Evolutionary conservation across 1,140 invertebrate species (phyloP).

Genomic region (Amyelois transitella): DNA sequence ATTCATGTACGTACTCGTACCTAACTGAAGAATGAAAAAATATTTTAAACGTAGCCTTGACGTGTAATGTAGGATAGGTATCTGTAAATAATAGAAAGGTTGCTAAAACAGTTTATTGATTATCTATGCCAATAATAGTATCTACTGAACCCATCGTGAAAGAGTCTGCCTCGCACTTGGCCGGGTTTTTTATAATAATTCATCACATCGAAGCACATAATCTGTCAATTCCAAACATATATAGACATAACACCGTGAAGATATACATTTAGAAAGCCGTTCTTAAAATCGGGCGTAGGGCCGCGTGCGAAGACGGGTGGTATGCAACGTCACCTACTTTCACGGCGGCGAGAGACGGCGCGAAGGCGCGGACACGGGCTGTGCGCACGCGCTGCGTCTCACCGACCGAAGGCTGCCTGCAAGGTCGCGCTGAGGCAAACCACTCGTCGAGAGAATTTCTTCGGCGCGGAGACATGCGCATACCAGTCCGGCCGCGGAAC

Average conservation of each 20-base stretch:
- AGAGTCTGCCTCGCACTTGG: no score
- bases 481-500: slow-evolving; percentile 66
- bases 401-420: slow-evolving; percentile 21
- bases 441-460: slow-evolving; percentile 65
- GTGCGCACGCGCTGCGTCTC: slow-evolving; percentile 9
- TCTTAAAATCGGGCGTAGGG: slow-evolving; percentile 38
- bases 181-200: no score
- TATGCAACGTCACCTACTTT: slow-evolving; percentile 60
- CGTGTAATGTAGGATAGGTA: no score
- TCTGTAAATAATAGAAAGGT: no score
- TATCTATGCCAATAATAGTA: no score
- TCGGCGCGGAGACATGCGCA: slow-evolving; percentile 58
- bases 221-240: neutral
- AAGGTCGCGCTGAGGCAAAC: slow-evolving; percentile 72
- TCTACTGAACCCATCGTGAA: no score
- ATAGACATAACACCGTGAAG: slow-evolving; percentile 13
- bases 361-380: slow-evolving; percentile 3
- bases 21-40: no score
- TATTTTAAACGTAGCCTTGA: no score
- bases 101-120: no score
- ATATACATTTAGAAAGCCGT: slow-evolving; percentile 59
- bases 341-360: slow-evolving; percentile 32
- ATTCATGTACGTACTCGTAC: no score
- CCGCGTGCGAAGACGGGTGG: slow-evolving; percentile 24
- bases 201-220: no score